phyloP scores from a whole-genome alignment of 1,140 invertebrate genomes.

The Euglossa dilemma region DNA sequence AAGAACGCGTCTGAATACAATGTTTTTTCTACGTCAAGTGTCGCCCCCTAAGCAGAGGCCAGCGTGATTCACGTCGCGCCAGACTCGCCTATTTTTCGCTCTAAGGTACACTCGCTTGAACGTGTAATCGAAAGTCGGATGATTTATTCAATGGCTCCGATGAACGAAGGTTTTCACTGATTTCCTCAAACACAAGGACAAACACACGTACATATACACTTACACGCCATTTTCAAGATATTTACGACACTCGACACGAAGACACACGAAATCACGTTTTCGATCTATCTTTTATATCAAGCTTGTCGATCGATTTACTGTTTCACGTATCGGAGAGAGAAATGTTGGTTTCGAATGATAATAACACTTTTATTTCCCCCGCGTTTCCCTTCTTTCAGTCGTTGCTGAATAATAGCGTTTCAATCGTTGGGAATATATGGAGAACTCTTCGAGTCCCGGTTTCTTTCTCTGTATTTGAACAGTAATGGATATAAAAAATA shows the following conservation, averaged over 20 bases:
- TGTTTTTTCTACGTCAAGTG: neutral
- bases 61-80: neutral
- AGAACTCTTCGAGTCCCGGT: neutral
- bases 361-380: too few species aligned
- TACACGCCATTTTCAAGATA: neutral
- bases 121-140: neutral
- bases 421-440: neutral
- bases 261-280: neutral
- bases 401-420: neutral
- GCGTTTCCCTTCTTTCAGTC: neutral
- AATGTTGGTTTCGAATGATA: neutral
- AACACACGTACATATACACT: neutral
- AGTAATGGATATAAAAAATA: neutral
- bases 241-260: neutral
- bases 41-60: neutral
- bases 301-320: slow-evolving; percentile 11
- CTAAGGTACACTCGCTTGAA: neutral
- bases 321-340: slow-evolving; percentile 30
- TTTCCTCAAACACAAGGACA: slow-evolving; percentile 1
- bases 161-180: slow-evolving; percentile 33
- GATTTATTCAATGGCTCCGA: neutral
- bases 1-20: neutral
- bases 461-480: slow-evolving; percentile 30
- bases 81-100: neutral
- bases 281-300: neutral